Base-by-base conservation (phyloP, 2,797 vertebrate genomes). In the Gymnoscopelus microlampas region DNA sequence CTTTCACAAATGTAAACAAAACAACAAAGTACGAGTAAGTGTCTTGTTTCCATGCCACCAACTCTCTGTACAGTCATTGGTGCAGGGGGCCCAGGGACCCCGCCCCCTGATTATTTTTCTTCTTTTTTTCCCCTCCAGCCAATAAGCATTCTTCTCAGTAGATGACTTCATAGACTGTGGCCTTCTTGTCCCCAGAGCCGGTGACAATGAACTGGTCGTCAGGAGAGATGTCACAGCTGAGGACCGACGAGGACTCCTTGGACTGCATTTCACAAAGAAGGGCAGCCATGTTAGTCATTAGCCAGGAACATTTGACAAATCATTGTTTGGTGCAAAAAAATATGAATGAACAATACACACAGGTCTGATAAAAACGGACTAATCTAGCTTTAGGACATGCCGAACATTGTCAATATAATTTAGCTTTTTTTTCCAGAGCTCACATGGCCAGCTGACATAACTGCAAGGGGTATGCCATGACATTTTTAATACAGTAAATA, bases 161-260 rank as follows among this genome's bases (percentile, higher is more conserved):
- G 79, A 94, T 95, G 83, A 98, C 92, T 90, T 97, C 96, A 0
- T 98, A 97, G 53, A 98, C 96, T 0, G 95, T 96, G 3, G 96
- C 96, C 1, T 98, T 98, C 94, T 95, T 95, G 89, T 96, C 94
- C 63, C 94, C 93, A 0, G 95, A 96, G 61, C 97, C 97, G 0
- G 96, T 96, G 77, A 95, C 91, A 0, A 95, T 90, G 83, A 96
- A 94, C 76, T 95, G 94, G 83, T 94, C 94, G 0, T 96, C 95
- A 0, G 92, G 92, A 53, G 96, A 95, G 84, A 97, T 92, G 0
- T 96, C 96, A 0, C 95, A 97, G 90, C 95, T 96, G 81, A 94
- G 92, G 53, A 96, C 87, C 0, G 94, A 94, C 0, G 95, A 94
- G 0, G 91, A 93, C 76, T 97, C 95, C 56, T 95, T 95, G 0